These are phyloP conservation scores for Cryptophagus acutangulus DNA, from an alignment of 2,888 invertebrate species.

Conservation along the genomic window DNA sequence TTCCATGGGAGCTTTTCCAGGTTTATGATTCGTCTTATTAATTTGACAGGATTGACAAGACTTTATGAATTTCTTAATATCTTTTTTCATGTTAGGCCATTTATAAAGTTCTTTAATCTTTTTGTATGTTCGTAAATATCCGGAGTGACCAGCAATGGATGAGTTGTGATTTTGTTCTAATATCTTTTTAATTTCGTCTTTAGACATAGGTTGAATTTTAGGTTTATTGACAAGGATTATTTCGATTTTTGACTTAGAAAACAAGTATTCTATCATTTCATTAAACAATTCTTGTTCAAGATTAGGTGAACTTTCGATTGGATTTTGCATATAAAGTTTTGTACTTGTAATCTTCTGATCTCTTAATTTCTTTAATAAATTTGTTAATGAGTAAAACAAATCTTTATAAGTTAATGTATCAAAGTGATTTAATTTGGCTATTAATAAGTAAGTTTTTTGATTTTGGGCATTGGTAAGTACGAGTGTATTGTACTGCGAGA, in stretches of 20 bases:
- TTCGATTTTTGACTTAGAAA: conserved; percentile 2
- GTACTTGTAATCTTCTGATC: no score
- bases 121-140: conserved; percentile 11
- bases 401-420: conserved; percentile 3
- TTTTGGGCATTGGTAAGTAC: conserved; percentile 1
- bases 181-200: conserved; percentile 10
- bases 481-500: background rate
- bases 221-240: conserved; percentile 4
- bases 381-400: conserved; percentile 2
- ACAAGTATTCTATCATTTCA: conserved; percentile 7
- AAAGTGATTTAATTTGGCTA: conserved; percentile 4
- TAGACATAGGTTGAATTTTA: conserved; percentile 6
- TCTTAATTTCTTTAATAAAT: conserved; percentile 10
- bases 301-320: conserved; percentile 5
- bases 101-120: conserved; percentile 9
- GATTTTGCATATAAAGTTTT: conserved; percentile 24
- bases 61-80: conserved; percentile 3
- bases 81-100: conserved; percentile 4
- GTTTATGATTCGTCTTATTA: conserved; percentile 21
- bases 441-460: background rate
- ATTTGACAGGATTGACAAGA: conserved; percentile 19
- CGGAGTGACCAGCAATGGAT: conserved; percentile 9
- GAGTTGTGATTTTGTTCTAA: conserved; percentile 13
- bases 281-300: conserved; percentile 11
- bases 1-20: conserved; percentile 29